Evolutionary conservation across 2,113 vertebrate species (phyloP).

Genomic region (Mastomys natalensis): DNA sequence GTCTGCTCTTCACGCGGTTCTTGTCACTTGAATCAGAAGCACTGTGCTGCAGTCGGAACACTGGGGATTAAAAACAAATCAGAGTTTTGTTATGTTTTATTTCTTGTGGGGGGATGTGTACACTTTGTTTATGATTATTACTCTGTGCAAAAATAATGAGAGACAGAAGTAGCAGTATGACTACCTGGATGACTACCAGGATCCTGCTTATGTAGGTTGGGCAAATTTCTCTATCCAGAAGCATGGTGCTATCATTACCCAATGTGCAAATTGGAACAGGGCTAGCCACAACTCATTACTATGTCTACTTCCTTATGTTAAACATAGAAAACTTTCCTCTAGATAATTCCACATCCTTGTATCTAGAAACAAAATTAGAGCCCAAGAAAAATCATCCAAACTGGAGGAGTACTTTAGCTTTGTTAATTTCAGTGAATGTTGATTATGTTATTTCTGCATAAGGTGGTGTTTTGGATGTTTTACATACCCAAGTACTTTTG

Average conservation of each 20-base stretch:
- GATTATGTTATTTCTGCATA: neutral
- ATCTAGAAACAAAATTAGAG: conserved; percentile 20
- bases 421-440: conserved; percentile 26
- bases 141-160: conserved; percentile 66
- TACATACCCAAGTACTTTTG: neutral
- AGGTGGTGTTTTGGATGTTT: neutral
- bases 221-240: conserved; percentile 12
- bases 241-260: neutral
- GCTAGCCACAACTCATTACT: conserved; percentile 29
- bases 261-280: neutral
- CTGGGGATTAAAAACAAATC: conserved; percentile 80
- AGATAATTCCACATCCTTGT: neutral
- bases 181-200: neutral
- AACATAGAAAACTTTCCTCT: conserved; percentile 34
- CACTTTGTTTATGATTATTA: conserved; percentile 74
- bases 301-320: conserved; percentile 1
- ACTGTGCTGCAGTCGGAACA: conserved; percentile 93
- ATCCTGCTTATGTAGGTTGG: conserved; percentile 6
- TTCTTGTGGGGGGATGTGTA: neutral
- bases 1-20: conserved; percentile 91
- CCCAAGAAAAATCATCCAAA: conserved; percentile 23
- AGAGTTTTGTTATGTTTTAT: neutral
- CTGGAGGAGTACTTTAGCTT: neutral
- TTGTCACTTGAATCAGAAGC: conserved; percentile 92
- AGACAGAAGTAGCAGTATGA: conserved; percentile 42